These are phyloP conservation scores for Montipora foliosa DNA, from an alignment of 64 coral and sea anemone genomes.

Conservation along the genomic window DNA sequence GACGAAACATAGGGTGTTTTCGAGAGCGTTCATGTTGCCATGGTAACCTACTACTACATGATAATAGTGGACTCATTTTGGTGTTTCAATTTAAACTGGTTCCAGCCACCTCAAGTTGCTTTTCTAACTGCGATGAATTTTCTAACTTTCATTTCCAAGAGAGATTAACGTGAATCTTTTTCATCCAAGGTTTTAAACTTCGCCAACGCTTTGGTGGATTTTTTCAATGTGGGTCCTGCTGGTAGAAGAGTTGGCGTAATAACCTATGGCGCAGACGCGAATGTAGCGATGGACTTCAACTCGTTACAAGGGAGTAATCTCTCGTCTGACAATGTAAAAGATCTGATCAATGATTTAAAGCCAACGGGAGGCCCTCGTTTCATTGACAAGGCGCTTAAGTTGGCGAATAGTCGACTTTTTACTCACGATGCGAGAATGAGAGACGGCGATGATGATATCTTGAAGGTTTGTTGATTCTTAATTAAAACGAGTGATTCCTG, in stretches of 20 bases:
- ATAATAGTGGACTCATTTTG: too few species aligned
- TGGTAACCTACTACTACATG: too few species aligned
- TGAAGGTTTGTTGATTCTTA: not conserved
- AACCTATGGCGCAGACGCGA: constrained; percentile 16
- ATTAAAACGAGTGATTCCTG: not conserved
- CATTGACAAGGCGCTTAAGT: constrained; percentile 51
- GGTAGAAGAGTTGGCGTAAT: constrained; percentile 37
- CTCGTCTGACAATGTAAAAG: constrained; percentile 21
- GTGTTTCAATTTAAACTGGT: too few species aligned
- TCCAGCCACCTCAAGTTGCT: too few species aligned
- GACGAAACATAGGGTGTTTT: too few species aligned
- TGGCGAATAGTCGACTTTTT: constrained; percentile 55
- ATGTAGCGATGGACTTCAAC: constrained; percentile 40
- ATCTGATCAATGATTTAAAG: constrained; percentile 10
- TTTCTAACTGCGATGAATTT: not conserved
- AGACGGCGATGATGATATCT: not conserved
- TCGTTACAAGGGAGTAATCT: constrained; percentile 39
- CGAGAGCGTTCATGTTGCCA: too few species aligned
- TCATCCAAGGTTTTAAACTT: constrained; percentile 29
- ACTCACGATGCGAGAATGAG: constrained; percentile 40
- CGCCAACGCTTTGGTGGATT: constrained; percentile 27
- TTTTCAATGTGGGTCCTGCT: constrained; percentile 19
- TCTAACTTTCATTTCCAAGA: too few species aligned
- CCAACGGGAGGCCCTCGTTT: not conserved
- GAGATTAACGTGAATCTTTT: not conserved